phyloP scores from a whole-genome alignment of 2,888 invertebrate species.

The Xestia ashworthii region DNA sequence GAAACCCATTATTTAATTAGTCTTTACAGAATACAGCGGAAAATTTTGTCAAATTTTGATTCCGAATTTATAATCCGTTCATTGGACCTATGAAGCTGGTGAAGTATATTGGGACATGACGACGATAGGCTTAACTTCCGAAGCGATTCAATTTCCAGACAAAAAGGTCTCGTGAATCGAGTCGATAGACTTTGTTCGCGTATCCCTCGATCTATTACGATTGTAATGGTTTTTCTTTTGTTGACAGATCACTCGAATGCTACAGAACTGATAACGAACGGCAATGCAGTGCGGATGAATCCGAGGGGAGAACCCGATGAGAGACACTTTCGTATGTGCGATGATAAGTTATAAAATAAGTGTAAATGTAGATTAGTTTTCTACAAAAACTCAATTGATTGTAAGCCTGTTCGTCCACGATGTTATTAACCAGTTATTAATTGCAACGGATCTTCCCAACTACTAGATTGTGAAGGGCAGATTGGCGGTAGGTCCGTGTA shows the following conservation, averaged over 20 bases:
- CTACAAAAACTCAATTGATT: slow-evolving; percentile 44
- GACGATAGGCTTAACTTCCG: neutral
- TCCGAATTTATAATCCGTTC: slow-evolving; percentile 9
- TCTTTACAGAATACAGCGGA: slow-evolving; percentile 2
- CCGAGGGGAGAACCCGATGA: slow-evolving; percentile 75
- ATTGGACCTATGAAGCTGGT: neutral
- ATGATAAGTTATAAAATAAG: slow-evolving; percentile 76
- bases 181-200: neutral
- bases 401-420: slow-evolving; percentile 8
- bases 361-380: slow-evolving; percentile 56
- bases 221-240: slow-evolving; percentile 52
- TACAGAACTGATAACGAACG: slow-evolving; percentile 79
- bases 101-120: slow-evolving; percentile 7
- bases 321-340: slow-evolving; percentile 73
- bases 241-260: slow-evolving; percentile 81
- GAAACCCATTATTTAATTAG: slow-evolving; percentile 12
- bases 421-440: neutral
- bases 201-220: neutral
- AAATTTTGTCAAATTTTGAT: slow-evolving; percentile 11
- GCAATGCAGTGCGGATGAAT: slow-evolving; percentile 79
- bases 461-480: neutral
- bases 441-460: neutral
- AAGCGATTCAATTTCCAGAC: slow-evolving; percentile 7
- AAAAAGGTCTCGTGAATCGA: slow-evolving; percentile 20
- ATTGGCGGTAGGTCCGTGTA: neutral